Conservation (phyloP, 2,888 invertebrate genomes). For the Rotaria sp. region DNA sequence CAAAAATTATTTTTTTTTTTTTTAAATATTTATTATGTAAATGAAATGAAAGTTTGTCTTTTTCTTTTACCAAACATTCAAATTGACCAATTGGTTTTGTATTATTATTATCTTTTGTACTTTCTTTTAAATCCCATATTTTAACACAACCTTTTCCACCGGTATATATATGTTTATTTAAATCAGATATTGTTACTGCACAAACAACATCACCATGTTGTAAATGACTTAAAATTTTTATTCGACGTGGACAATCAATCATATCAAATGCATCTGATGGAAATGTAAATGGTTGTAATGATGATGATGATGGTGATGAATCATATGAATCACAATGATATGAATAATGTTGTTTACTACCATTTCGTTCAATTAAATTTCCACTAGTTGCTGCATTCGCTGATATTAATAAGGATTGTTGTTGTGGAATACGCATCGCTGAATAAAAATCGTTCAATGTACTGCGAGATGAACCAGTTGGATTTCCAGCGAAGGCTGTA, state of each 20-base stretch:
- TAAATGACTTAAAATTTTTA: slow-evolving; percentile 77
- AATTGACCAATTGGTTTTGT: slow-evolving; percentile 34
- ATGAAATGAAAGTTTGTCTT: neutral
- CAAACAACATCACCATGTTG: slow-evolving; percentile 95
- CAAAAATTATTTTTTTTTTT: slow-evolving; percentile 50
- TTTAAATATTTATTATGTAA: neutral
- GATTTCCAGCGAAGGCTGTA: neutral
- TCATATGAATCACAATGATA: neutral
- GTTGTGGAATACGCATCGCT: neutral
- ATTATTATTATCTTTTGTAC: slow-evolving; percentile 49
- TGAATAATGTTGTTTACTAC: neutral
- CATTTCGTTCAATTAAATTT: neutral
- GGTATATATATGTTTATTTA: slow-evolving; percentile 83
- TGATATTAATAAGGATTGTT: neutral
- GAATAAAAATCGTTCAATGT: neutral
- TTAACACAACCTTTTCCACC: slow-evolving; percentile 95
- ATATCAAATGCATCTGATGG: slow-evolving; percentile 84
- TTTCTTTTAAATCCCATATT: slow-evolving; percentile 89
- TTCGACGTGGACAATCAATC: slow-evolving; percentile 84
- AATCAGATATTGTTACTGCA: slow-evolving; percentile 84
- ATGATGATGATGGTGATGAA: neutral
- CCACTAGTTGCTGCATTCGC: neutral
- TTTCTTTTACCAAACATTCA: slow-evolving; percentile 19
- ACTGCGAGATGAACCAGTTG: neutral
- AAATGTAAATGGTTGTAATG: slow-evolving; percentile 75